Percentiles rank a stretch among this genome's conserved stretches.
phyloP scores from a whole-genome alignment of 1,140 invertebrate species.

The Galleria mellonella region DNA sequence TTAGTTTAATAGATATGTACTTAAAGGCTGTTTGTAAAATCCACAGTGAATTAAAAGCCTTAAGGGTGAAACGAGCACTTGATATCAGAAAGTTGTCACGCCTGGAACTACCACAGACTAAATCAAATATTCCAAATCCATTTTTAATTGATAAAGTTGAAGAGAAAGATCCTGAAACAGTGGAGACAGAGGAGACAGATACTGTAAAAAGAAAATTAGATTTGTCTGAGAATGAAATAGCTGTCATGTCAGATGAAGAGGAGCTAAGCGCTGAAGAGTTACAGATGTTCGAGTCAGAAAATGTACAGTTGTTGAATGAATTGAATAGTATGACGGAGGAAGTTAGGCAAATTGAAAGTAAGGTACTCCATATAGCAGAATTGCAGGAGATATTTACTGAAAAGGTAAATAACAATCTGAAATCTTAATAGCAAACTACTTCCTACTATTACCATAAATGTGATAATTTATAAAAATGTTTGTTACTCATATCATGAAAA shows the following conservation, averaged over 20 bases:
- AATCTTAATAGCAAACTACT: too few relatives aligned
- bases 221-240: slow-evolving; percentile 53
- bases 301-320: slow-evolving; percentile 88
- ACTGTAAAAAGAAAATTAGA: slow-evolving; percentile 42
- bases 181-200: slow-evolving; percentile 33
- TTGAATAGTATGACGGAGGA: slow-evolving; percentile 86
- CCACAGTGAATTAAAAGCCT: slow-evolving; percentile 90
- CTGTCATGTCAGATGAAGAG: slow-evolving; percentile 42
- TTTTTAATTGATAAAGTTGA: slow-evolving; percentile 30
- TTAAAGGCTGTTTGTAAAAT: slow-evolving; percentile 90
- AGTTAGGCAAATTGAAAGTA: slow-evolving; percentile 91
- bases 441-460: too few relatives aligned
- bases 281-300: slow-evolving; percentile 92
- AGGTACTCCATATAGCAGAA: slow-evolving; percentile 96
- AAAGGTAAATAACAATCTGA: slow-evolving; percentile 86
- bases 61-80: slow-evolving; percentile 87
- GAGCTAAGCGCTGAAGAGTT: slow-evolving; percentile 89
- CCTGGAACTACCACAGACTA: slow-evolving; percentile 74
- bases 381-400: slow-evolving; percentile 98
- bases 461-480: too few relatives aligned
- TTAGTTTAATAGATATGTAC: slow-evolving; percentile 86
- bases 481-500: too few relatives aligned
- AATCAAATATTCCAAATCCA: slow-evolving; percentile 43
- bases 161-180: slow-evolving; percentile 23
- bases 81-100: slow-evolving; percentile 88